Evolutionary conservation across 2,113 vertebrate species (phyloP).

Genomic region (western clawed frog (Xenopus tropicalis)): DNA sequence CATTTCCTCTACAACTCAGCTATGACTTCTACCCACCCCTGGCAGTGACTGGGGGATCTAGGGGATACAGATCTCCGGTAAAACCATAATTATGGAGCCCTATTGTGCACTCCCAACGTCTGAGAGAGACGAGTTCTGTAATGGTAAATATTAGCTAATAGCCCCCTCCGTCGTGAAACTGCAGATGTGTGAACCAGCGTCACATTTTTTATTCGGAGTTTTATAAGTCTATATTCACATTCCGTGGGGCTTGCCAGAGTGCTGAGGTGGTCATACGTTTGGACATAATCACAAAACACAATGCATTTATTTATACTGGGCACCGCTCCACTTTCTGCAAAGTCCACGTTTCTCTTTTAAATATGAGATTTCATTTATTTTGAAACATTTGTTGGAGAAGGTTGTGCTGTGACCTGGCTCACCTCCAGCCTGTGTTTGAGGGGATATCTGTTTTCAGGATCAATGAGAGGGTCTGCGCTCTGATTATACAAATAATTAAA

Average conservation of each 20-base stretch:
- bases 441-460: conserved; percentile 1
- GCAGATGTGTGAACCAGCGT: conserved; percentile 68
- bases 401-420: not conserved
- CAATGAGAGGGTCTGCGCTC: not conserved
- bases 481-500: not conserved
- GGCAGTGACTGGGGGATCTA: too few relatives aligned
- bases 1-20: too few relatives aligned
- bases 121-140: conserved; percentile 41
- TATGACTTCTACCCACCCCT: too few relatives aligned
- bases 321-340: not conserved
- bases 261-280: conserved; percentile 58
- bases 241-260: conserved; percentile 53
- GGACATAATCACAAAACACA: conserved; percentile 67
- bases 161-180: conserved; percentile 56
- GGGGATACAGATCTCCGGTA: too few relatives aligned
- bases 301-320: conserved; percentile 50
- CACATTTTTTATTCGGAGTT: conserved; percentile 64
- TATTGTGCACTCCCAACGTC: not conserved
- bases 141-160: conserved; percentile 63
- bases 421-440: not conserved
- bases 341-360: conserved; percentile 2
- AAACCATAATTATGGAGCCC: too few relatives aligned
- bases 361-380: conserved; percentile 16
- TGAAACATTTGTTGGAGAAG: not conserved
- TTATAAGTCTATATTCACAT: conserved; percentile 66